Percentiles rank a stretch among this genome's conserved stretches.
Conservation (phyloP, 1,140 invertebrate species). For the Drosophila kohkoa region DNA sequence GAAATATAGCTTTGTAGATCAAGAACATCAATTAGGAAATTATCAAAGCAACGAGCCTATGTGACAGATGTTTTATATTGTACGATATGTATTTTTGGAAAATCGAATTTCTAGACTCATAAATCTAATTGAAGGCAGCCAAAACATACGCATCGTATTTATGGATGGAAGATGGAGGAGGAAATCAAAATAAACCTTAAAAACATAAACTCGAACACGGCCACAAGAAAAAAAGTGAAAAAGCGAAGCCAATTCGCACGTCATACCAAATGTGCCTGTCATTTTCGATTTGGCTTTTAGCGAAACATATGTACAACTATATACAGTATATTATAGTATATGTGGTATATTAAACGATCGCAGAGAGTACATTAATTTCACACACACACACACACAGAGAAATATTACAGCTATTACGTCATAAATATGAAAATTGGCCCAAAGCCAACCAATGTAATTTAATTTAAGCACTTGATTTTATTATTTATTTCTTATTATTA, state of each 20-base stretch:
- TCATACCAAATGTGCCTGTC: slow-evolving; percentile 51
- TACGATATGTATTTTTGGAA: slow-evolving; percentile 13
- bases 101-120: background rate
- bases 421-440: slow-evolving; percentile 48
- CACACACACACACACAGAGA: slow-evolving; percentile 24
- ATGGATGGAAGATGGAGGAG: no score
- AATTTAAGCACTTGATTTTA: background rate
- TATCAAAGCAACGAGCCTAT: slow-evolving; percentile 8
- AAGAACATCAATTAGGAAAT: slow-evolving; percentile 12
- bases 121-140: slow-evolving; percentile 19
- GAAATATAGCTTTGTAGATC: slow-evolving; percentile 5
- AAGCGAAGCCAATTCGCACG: slow-evolving; percentile 37
- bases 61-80: slow-evolving; percentile 1
- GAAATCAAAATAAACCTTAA: slow-evolving; percentile 20
- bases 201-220: slow-evolving; percentile 25
- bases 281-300: slow-evolving; percentile 35
- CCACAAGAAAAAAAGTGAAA: background rate
- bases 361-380: slow-evolving; percentile 18
- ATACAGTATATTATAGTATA: slow-evolving; percentile 1
- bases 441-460: slow-evolving; percentile 25
- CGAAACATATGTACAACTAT: background rate
- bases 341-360: slow-evolving; percentile 1
- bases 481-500: background rate
- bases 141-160: slow-evolving; percentile 7
- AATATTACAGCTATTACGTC: slow-evolving; percentile 48